Evolutionary conservation across 2,888 invertebrate genomes (phyloP).

Genomic region (Caenorhabditis uteleia): DNA sequence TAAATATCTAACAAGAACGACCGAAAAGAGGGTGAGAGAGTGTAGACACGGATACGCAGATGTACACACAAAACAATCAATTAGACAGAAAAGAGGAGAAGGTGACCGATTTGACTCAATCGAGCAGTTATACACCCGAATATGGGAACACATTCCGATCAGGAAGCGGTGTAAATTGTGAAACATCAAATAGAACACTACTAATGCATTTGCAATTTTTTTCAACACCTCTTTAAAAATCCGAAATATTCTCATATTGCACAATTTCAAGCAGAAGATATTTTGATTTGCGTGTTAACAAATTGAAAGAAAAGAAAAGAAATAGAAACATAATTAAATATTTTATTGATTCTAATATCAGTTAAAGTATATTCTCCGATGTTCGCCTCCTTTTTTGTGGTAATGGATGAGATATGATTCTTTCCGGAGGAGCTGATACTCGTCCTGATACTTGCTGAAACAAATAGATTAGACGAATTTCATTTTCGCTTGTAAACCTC

Average conservation of each 20-base stretch:
- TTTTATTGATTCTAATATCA: too few relatives aligned
- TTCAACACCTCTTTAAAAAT: too few relatives aligned
- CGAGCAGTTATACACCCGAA: too few relatives aligned
- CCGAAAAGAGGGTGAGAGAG: conserved; percentile 7
- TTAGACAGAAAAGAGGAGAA: conserved; percentile 10
- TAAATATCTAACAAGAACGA: conserved; percentile 6
- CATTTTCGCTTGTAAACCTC: too few relatives aligned
- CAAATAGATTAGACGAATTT: too few relatives aligned
- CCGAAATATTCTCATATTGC: too few relatives aligned
- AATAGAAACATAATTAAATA: not conserved
- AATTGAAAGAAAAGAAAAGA: not conserved
- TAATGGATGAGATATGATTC: conserved; percentile 1
- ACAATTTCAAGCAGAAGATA: too few relatives aligned
- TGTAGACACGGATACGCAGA: conserved; percentile 18
- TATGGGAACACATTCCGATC: too few relatives aligned
- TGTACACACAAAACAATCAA: conserved; percentile 12
- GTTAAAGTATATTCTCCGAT: conserved; percentile 5
- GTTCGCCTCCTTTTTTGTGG: not conserved
- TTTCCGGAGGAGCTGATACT: conserved; percentile 27
- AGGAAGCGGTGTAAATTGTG: too few relatives aligned
- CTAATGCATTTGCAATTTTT: not conserved
- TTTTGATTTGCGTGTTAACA: too few relatives aligned
- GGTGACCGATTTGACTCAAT: too few relatives aligned
- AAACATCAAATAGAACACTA: too few relatives aligned
- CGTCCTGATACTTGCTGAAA: conserved; percentile 28